phyloP scores from a whole-genome alignment of 2,113 vertebrate genomes.

The Osmerus eperlanus region DNA sequence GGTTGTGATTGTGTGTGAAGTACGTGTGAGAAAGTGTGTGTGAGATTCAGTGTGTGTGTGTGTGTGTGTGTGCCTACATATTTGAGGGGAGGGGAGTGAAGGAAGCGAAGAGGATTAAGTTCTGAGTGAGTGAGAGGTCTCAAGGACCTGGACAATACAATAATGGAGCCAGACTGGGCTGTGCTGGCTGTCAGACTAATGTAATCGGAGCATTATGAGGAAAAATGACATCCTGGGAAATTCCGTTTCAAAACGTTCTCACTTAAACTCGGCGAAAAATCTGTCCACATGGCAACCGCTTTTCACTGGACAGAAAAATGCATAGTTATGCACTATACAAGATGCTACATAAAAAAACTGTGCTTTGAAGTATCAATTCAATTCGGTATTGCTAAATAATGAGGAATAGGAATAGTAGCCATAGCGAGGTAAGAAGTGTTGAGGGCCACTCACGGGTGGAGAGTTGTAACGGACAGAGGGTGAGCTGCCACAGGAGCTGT shows the following conservation, averaged over 20 bases:
- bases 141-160: constrained; percentile 23
- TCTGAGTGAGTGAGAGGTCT: constrained; percentile 4
- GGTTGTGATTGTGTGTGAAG: not conserved
- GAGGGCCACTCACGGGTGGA: constrained; percentile 83
- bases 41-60: not conserved
- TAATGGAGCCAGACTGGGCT: constrained; percentile 28
- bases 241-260: not conserved
- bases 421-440: not conserved
- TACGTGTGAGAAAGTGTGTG: not conserved
- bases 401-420: not conserved
- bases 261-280: not conserved
- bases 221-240: constrained; percentile 21
- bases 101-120: constrained; percentile 12
- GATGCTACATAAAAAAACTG: not conserved
- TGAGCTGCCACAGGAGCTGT: constrained; percentile 87
- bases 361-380: not conserved
- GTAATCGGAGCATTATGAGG: constrained; percentile 23
- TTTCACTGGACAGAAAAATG: not conserved
- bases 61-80: not conserved
- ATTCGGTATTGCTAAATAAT: too few species aligned
- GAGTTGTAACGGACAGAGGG: constrained; percentile 89
- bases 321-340: not conserved
- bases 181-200: constrained; percentile 35
- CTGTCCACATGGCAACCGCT: not conserved
- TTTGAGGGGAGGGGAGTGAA: not conserved